A percentile compares a stretch with the other conserved stretches of the same genome.
These are phyloP conservation scores for Pelagia noctiluca DNA, from an alignment of 30 jellyfish, hydroid and myxozoan species.

Conservation along the genomic window DNA sequence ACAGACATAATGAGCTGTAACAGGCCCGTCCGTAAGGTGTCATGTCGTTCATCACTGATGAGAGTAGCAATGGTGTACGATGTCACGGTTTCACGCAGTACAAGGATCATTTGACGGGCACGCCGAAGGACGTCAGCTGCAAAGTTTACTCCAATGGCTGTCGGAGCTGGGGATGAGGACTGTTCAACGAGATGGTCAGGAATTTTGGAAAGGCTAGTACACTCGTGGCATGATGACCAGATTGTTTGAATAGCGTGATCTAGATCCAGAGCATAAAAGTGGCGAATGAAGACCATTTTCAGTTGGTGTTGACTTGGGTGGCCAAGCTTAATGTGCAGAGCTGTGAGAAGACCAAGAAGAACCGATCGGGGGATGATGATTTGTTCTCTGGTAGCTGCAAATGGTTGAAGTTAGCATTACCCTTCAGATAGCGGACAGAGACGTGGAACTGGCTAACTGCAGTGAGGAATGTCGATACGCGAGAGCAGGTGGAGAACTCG, in stretches of 20 bases:
- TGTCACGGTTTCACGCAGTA: conserved; percentile 34
- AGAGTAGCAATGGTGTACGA: conserved; percentile 32
- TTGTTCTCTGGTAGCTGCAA: conserved; percentile 14
- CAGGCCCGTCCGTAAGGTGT: conserved; percentile 39
- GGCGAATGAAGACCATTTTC: conserved; percentile 17
- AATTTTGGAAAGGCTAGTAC: conserved; percentile 10
- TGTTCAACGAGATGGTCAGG: conserved; percentile 16
- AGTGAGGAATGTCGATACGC: conserved; percentile 49
- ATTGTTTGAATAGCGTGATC: conserved; percentile 12
- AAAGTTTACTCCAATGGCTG: conserved; percentile 35
- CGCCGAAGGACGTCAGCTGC: conserved; percentile 60
- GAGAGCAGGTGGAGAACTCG: conserved; percentile 51
- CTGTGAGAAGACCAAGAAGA: conserved; percentile 51
- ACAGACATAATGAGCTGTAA: not conserved
- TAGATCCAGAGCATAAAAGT: conserved; percentile 59
- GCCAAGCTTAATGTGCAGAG: conserved; percentile 47
- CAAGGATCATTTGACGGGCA: conserved; percentile 47
- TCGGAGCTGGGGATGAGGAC: conserved; percentile 32
- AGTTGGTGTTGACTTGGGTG: conserved; percentile 51
- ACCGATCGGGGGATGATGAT: conserved; percentile 53
- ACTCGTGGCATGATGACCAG: conserved; percentile 32
- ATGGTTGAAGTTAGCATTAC: conserved; percentile 12
- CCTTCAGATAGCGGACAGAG: conserved; percentile 47
- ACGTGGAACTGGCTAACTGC: conserved; percentile 53
- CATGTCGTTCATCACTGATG: conserved; percentile 9